phyloP scores from a whole-genome alignment of 2,113 vertebrate species.

The Miniopterus natalensis region DNA sequence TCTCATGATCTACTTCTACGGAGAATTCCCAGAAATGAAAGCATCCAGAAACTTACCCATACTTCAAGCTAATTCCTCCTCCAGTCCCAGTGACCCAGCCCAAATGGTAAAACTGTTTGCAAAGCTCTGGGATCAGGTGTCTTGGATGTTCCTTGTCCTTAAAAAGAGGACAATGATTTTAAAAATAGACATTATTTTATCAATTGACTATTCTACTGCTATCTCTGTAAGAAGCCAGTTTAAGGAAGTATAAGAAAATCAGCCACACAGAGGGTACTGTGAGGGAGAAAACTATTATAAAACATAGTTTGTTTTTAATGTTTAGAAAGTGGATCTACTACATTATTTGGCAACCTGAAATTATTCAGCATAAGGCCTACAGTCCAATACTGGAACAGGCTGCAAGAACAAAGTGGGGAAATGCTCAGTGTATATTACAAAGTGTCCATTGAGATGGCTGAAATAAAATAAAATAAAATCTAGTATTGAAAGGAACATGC shows the following conservation, averaged over 20 bases:
- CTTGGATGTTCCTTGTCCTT: slow-evolving; percentile 95
- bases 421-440: background rate
- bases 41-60: slow-evolving; percentile 90
- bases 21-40: background rate
- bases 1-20: background rate
- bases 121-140: slow-evolving; percentile 95
- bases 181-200: slow-evolving; percentile 6
- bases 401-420: background rate
- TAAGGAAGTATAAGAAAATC: slow-evolving; percentile 34
- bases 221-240: slow-evolving; percentile 3
- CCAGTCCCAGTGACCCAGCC: slow-evolving; percentile 98
- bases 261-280: background rate
- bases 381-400: background rate
- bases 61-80: slow-evolving; percentile 95
- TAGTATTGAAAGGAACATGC: background rate
- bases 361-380: background rate
- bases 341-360: background rate
- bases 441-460: background rate
- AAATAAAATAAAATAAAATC: background rate
- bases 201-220: slow-evolving; percentile 5
- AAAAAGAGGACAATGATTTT: slow-evolving; percentile 57
- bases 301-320: background rate
- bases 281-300: background rate
- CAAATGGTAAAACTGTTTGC: slow-evolving; percentile 95
- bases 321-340: slow-evolving; percentile 33